These are phyloP conservation scores for Caenorhabditis drosophilae DNA, from an alignment of 2,888 invertebrate species.

Conservation along the genomic window DNA sequence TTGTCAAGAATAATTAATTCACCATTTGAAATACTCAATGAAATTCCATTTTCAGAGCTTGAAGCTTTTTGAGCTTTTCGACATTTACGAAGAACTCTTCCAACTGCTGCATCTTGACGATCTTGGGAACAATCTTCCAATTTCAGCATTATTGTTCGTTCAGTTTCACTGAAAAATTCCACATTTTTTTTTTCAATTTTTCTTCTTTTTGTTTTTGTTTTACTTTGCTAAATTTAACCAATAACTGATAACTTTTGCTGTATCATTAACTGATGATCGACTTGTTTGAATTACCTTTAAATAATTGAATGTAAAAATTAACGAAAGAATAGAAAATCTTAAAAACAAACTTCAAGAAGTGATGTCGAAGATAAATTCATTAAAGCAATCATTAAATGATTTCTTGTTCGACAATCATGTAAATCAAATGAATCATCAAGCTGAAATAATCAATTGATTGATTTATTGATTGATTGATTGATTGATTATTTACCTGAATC, in stretches of 20 bases:
- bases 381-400: neutral
- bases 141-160: slow-evolving; percentile 28
- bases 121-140: slow-evolving; percentile 38
- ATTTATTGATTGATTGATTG: too few relatives aligned
- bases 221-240: slow-evolving; percentile 29
- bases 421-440: slow-evolving; percentile 7
- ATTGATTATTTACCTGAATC: too few relatives aligned
- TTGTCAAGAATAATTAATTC: slow-evolving; percentile 25
- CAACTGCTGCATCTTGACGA: slow-evolving; percentile 39
- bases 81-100: slow-evolving; percentile 32
- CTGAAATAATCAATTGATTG: too few relatives aligned
- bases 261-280: slow-evolving; percentile 7
- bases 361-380: neutral
- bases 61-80: slow-evolving; percentile 19
- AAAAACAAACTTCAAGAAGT: slow-evolving; percentile 1
- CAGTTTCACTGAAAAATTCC: slow-evolving; percentile 13
- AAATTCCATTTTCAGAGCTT: slow-evolving; percentile 15
- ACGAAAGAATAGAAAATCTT: too few relatives aligned
- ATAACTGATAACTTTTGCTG: slow-evolving; percentile 24
- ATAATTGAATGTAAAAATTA: slow-evolving; percentile 1
- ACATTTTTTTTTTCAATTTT: neutral
- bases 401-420: neutral
- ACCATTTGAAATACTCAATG: slow-evolving; percentile 16
- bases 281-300: slow-evolving; percentile 22
- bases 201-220: neutral